These are phyloP conservation scores for Eumeta japonica DNA, from an alignment of 1,140 invertebrate genomes.

Conservation along the genomic window DNA sequence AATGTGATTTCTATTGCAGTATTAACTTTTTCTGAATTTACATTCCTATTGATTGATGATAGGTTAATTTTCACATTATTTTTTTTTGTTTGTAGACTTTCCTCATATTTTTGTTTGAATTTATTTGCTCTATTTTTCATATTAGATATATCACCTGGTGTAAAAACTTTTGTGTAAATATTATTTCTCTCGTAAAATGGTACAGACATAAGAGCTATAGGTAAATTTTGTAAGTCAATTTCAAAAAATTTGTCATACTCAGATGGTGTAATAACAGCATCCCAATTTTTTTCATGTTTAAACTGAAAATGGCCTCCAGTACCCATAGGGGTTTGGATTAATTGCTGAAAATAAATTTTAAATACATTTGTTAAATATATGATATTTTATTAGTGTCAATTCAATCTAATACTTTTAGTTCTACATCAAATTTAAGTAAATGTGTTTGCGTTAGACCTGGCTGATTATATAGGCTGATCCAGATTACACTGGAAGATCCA, in stretches of 20 bases:
- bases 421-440: constrained; percentile 2
- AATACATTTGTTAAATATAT: constrained; percentile 7
- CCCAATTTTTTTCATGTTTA: constrained; percentile 56
- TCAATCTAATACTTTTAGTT: too few species aligned
- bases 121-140: constrained; percentile 45
- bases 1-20: constrained; percentile 12
- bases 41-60: constrained; percentile 3
- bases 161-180: constrained; percentile 33
- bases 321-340: constrained; percentile 39
- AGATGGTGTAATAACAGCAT: constrained; percentile 27
- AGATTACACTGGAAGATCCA: too few species aligned
- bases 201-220: constrained; percentile 32
- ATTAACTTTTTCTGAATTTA: constrained; percentile 8
- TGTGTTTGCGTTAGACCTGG: too few species aligned
- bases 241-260: constrained; percentile 50
- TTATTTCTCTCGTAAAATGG: constrained; percentile 48
- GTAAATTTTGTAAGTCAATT: constrained; percentile 41
- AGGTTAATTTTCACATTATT: too few species aligned
- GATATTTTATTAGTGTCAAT: too few species aligned
- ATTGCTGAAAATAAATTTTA: constrained; percentile 27
- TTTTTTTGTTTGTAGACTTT: constrained; percentile 11
- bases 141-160: constrained; percentile 31
- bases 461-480: too few species aligned
- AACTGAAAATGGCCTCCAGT: constrained; percentile 55
- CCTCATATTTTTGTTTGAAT: constrained; percentile 42